Base-by-base conservation (phyloP, 2,888 invertebrate genomes). In the Yponomeuta cagnagella region DNA sequence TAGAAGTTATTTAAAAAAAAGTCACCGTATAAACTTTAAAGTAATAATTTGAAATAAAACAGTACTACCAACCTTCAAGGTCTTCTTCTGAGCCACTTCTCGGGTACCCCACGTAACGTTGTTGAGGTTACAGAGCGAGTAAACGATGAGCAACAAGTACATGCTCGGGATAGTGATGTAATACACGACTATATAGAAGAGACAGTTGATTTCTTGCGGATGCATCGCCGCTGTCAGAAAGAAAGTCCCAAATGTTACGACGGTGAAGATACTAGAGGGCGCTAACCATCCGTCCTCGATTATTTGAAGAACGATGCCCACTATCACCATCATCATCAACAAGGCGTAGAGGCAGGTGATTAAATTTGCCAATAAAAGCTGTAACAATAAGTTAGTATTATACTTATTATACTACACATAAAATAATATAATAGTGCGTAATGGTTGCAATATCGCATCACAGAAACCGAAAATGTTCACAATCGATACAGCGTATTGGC, bases 101-200 rank as follows among this genome's bases (percentile, higher is more conserved):
- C 98, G 92, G 0, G 98, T 98, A 6, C 98, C 98, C 98, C 98
- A 98, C 1, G 96, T 95, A 4, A 98, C 96, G 79, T 97, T 96
- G 84, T 98, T 97, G 89, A 98, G 93, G 84, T 98, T 98, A 82
- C 98, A 97, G 43, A 98, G 93, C 0, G 98, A 97, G 83, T 97
- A 98, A 71, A 98, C 96, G 75, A 98, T 96, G 71, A 98, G 93
- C 80, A 98, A 89, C 94, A 98, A 95, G 85, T 98, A 98, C 96
- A 98, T 98, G 75, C 97, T 97, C 0, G 98, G 98, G 70, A 98
- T 97, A 8, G 98, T 97, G 68, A 98, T 95, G 72, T 90, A 91
- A 84, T 98, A 98, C 64, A 98, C 94, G 72, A 94, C 81, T 23
- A 96, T 94, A 77, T 95, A 96, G 63, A 95, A 83, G n/a, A 98